Conservation (phyloP, 2,797 vertebrate species). For the Lagocephalus sceleratus region DNA sequence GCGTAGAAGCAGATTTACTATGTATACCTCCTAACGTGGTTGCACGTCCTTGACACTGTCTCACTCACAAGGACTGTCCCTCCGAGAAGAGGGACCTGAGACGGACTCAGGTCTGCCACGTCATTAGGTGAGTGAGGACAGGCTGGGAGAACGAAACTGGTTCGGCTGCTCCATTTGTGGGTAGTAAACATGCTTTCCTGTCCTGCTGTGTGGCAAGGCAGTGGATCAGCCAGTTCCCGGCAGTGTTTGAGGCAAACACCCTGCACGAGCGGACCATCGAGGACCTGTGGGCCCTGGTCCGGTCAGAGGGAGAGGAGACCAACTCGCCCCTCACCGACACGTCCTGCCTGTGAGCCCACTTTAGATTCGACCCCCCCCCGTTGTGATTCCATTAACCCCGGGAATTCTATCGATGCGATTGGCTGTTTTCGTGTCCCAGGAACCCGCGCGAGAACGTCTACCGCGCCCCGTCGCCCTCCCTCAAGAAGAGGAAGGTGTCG, state of each 20-base stretch:
- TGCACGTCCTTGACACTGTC: constrained; percentile 51
- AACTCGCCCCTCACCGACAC: constrained; percentile 76
- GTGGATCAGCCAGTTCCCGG: constrained; percentile 83
- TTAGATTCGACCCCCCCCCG: constrained; percentile 10
- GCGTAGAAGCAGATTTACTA: constrained; percentile 45
- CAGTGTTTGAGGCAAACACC: constrained; percentile 80
- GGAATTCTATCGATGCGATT: constrained; percentile 13
- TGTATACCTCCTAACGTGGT: constrained; percentile 12
- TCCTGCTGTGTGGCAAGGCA: constrained; percentile 71
- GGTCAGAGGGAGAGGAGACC: constrained; percentile 67
- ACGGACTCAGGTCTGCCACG: constrained; percentile 81
- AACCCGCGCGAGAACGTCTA: constrained; percentile 62
- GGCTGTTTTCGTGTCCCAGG: constrained; percentile 42
- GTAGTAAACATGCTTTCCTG: constrained; percentile 56
- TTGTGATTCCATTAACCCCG: constrained; percentile 1
- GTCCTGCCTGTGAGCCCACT: constrained; percentile 77
- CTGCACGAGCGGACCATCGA: constrained; percentile 81
- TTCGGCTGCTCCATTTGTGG: constrained; percentile 32
- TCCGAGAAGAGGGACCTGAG: constrained; percentile 68
- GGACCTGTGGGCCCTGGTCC: constrained; percentile 83
- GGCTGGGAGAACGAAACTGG: constrained; percentile 21
- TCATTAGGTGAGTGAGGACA: constrained; percentile 79
- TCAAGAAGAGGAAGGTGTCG: constrained; percentile 92
- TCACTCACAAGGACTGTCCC: constrained; percentile 82
- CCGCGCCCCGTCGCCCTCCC: constrained; percentile 74